phyloP scores from a whole-genome alignment of 1,140 invertebrate genomes.

The Mya arenaria region DNA sequence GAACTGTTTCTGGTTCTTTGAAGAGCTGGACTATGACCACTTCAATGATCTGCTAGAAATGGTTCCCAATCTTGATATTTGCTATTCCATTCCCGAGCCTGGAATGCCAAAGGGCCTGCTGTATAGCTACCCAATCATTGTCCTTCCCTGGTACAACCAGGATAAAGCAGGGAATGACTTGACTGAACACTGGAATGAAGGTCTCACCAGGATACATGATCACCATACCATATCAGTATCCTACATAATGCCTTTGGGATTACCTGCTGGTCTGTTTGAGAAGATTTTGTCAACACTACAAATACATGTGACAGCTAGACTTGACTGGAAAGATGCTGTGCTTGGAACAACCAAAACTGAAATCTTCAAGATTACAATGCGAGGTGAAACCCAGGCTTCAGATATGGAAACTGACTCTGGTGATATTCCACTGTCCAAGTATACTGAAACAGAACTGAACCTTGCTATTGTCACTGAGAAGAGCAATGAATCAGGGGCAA shows the following conservation, averaged over 20 bases:
- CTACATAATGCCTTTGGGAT: slow-evolving; percentile 68
- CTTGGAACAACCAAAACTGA: slow-evolving; percentile 70
- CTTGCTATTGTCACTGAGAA: slow-evolving; percentile 34
- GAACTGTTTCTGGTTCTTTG: slow-evolving; percentile 77
- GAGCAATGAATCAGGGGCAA: slow-evolving; percentile 11
- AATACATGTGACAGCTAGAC: slow-evolving; percentile 67
- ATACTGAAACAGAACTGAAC: background rate
- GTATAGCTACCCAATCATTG: slow-evolving; percentile 70
- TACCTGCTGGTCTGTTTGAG: slow-evolving; percentile 72
- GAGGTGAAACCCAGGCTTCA: slow-evolving; percentile 56
- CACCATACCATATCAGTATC: slow-evolving; percentile 60
- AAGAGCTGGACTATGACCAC: slow-evolving; percentile 64
- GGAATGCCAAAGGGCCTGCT: slow-evolving; percentile 65
- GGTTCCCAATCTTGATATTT: slow-evolving; percentile 72
- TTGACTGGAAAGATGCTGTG: slow-evolving; percentile 76
- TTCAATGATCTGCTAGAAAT: slow-evolving; percentile 74
- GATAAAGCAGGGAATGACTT: slow-evolving; percentile 60
- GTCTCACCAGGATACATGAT: slow-evolving; percentile 41
- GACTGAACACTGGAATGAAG: slow-evolving; percentile 67
- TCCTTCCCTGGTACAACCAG: slow-evolving; percentile 77
- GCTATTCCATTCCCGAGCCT: slow-evolving; percentile 77
- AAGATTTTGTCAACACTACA: slow-evolving; percentile 68
- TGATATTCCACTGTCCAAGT: background rate
- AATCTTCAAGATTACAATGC: slow-evolving; percentile 47
- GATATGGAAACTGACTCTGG: background rate